phyloP scores from a whole-genome alignment of 2,113 vertebrate genomes.

The Engraulis encrasicolus region DNA sequence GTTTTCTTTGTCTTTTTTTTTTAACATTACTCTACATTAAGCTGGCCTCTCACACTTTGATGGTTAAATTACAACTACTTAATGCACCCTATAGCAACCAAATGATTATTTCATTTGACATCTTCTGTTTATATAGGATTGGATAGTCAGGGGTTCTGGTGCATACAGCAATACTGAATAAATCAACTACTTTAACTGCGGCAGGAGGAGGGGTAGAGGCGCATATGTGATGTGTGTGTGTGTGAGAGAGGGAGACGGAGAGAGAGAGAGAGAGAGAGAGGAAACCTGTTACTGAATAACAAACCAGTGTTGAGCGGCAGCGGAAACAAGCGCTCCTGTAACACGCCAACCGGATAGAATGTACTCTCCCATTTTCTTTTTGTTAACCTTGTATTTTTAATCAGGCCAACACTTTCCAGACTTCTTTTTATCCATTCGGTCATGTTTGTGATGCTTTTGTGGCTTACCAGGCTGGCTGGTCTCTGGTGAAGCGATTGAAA shows the following conservation, averaged over 20 bases:
- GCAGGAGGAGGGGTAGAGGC: background rate
- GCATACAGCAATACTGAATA: background rate
- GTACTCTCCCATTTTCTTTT: background rate
- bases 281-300: conserved; percentile 15
- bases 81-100: background rate
- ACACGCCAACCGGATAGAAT: background rate
- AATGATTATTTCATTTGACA: background rate
- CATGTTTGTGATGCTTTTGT: background rate
- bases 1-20: too few species aligned
- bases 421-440: background rate
- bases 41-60: background rate
- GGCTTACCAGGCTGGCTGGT: background rate
- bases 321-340: background rate
- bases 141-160: background rate
- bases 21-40: background rate
- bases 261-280: too few species aligned
- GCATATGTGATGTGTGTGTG: background rate
- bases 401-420: background rate
- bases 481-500: background rate
- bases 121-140: background rate
- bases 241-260: background rate
- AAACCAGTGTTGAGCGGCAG: background rate
- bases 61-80: background rate
- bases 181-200: conserved; percentile 9
- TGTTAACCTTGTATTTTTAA: background rate